Evolutionary conservation across 1,140 invertebrate species (phyloP), one percentile per base, ranked within the genome.

Genomic region (Drosophila kurseongensis): DNA sequence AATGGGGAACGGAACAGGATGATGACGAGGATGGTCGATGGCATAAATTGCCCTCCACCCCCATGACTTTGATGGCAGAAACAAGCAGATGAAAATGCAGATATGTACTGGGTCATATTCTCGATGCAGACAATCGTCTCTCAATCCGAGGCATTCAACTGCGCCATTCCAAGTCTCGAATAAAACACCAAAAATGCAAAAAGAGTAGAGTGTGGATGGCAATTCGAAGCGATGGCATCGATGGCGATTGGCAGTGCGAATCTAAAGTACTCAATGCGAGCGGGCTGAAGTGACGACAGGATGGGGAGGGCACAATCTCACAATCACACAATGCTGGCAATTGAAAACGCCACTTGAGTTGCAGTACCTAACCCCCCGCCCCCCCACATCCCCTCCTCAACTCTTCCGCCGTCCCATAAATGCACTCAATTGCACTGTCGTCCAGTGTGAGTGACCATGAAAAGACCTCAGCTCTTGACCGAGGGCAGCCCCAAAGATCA

Each of bases 131-230:
- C 42, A 57, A 69, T 69, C 32, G 41, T 40, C 35, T 40, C 35
- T 35, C 35, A 13, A 27, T 36, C 41, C 47, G 45, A 74, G 54
- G 58, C 73, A 77, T 60, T 81, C 78, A 76, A 76, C 79, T 80
- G 78, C 55, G 52, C 55, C 60, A 59, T 57, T 66, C 63, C 80
- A 50, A 83, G 63, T 83, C 59, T 78, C 82, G 75, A 83, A 79
- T 83, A 75, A 79, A 84, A 74, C 79, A 81, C 78, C 57, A 74
- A 82, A 75, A 84, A 84, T 83, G 71, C 60, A 71, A 72, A 71
- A 72, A 48, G 48, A 50, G 48, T 75, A 59, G 76, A 83, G 76
- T 83, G 71, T 52, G 57, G 80, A 75, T 78, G 79, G 61, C 79
- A 75, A 58, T 78, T 18, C 32, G 48, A 23, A 48, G 55, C 65